Evolutionary conservation across 2,113 vertebrate species (phyloP), one percentile per base, ranked within the genome.

Genomic region (Thunnus maccoyii): DNA sequence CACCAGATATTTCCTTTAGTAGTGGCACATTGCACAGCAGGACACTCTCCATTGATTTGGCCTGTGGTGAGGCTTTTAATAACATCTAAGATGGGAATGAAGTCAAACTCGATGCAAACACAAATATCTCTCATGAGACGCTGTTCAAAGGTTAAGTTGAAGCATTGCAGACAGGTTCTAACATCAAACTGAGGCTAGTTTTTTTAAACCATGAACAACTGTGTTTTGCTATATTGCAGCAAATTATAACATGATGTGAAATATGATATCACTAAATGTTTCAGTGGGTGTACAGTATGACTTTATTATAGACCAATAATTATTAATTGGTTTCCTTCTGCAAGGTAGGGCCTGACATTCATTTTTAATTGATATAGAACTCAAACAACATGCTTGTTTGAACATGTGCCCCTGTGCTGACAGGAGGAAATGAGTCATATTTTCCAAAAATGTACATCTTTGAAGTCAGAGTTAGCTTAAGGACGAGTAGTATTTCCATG

Each of bases 361-460:
- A 73, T 54, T 58, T 76, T 85, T 57, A 41, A 65, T 79, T 84
- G 10, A 66, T 8, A 46, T 67, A 78, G n/a, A 10, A 73, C 44
- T 77, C 74, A 74, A 61, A 72, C 72, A 70, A 65, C 75, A 66
- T 60, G 63, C 25, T 61, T 66, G 36, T 76, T 76, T 77, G 18
- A 70, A 69, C 51, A 27, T 11, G 46, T 60, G 65, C 22, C 44
- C 14, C 20, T 0, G 0, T 58, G 66, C 56, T 86, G 75, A 84
- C 62, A 55, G 25, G 55, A 81, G 72, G 86, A 89, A 82, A 88
- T 89, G 61, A 88, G 65, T 87, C 80, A 86, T 84, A 80, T 84
- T 83, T 71, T 3, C 84, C 65, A 78, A 86, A 91, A 87, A 88
- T 81, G 85, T 47, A 72, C 47, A 84, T 83, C 80, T 89, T 89